Evolutionary conservation across 2,113 vertebrate species (phyloP), one percentile per base, ranked within the genome.

Genomic region (Ammospiza nelsoni): DNA sequence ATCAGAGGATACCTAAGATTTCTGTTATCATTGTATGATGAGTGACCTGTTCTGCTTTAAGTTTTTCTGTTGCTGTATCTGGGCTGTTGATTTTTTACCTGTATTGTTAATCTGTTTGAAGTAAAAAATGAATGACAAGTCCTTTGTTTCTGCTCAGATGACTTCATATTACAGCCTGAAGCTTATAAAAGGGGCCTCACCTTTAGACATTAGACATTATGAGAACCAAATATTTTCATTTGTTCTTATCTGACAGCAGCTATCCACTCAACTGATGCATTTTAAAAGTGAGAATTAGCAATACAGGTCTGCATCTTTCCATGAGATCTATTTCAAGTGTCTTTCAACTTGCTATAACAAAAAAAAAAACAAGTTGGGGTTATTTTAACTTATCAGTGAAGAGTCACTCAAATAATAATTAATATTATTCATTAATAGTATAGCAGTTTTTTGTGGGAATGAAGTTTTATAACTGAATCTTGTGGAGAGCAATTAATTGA

Each of bases 291-390:
- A 84, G 13, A 88, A 59, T 46, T 49, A 75, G 6, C 13, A 57
- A 57, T 21, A 77, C 1, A 48, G 5, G 13, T 79, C 15, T 25
- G 59, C 7, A 48, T 59, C 23, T 63, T 85, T 86, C 61, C 13
- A 22, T 49, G 19, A 44, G 27, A 43, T 22, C 4, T 43, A 25
- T 83, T 89, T 95, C 18, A 55, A 73, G 9, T 69, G 28, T 57
- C 18, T 63, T 76, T 68, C 62, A 65, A 14, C 33, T 80, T 65
- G 4, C 3, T 28, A 11, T 25, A 75, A 12, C 7, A 58, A 25
- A 25, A 51, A 51, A 51, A 2, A 51, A 15, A 9, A 1, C 4
- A 7, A 57, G 2, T 0, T 51, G 1, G 13, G 1, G 0, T 10
- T 35, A 66, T 57, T 76, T 59, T 3, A 67, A 33, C 4, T 83